A percentile compares a stretch with the other conserved stretches of the same genome.
These are phyloP conservation scores for Timandra comae DNA, from an alignment of 2,888 invertebrate genomes.

Conservation along the genomic window DNA sequence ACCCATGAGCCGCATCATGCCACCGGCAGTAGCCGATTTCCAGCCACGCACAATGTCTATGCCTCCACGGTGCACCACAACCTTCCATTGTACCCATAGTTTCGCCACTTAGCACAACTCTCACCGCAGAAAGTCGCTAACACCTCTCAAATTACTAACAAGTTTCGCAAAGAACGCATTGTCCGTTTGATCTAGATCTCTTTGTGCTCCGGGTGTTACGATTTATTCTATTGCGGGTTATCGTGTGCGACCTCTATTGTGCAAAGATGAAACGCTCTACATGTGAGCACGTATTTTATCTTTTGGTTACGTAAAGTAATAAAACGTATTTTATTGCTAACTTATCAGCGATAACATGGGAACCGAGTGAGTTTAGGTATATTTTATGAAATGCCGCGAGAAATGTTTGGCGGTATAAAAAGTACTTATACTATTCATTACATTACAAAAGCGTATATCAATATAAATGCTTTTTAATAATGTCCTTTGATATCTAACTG, in stretches of 20 bases:
- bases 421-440: too few species aligned
- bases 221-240: constrained; percentile 40
- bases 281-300: constrained; percentile 11
- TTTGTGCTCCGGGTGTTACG: constrained; percentile 40
- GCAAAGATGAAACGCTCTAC: constrained; percentile 13
- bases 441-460: too few species aligned
- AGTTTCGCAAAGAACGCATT: constrained; percentile 66
- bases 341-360: constrained; percentile 8
- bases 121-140: constrained; percentile 60
- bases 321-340: constrained; percentile 12
- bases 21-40: neutral
- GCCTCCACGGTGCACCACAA: neutral
- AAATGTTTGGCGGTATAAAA: too few species aligned
- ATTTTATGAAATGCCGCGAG: neutral
- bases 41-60: too few species aligned
- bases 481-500: too few species aligned
- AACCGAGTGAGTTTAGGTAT: constrained; percentile 2
- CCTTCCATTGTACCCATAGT: constrained; percentile 49
- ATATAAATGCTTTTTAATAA: too few species aligned
- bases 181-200: constrained; percentile 68
- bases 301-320: constrained; percentile 11
- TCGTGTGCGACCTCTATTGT: constrained; percentile 40
- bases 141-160: constrained; percentile 56
- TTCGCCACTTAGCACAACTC: constrained; percentile 68
- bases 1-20: constrained; percentile 29